Conservation (phyloP, 2,888 invertebrate species). For the Patella pellucida region DNA sequence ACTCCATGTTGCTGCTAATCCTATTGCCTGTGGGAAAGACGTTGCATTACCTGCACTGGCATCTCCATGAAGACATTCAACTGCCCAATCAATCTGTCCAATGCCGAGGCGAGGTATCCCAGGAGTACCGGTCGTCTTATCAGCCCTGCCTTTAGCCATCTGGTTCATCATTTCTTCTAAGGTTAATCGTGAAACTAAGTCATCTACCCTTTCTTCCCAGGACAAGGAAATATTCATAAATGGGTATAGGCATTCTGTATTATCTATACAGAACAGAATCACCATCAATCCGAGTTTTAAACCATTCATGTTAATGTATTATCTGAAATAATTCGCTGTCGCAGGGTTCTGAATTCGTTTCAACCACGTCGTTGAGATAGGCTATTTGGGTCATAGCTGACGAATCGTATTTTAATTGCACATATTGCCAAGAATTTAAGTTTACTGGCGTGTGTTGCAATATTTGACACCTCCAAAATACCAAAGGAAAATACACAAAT, state of each 20-base stretch:
- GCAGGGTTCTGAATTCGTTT: too few species aligned
- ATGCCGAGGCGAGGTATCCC: slow-evolving; percentile 54
- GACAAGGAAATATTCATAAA: slow-evolving; percentile 59
- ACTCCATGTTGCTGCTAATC: slow-evolving; percentile 53
- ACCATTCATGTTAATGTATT: too few species aligned
- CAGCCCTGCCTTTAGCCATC: slow-evolving; percentile 44
- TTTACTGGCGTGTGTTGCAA: too few species aligned
- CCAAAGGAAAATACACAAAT: too few species aligned
- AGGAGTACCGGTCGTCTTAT: slow-evolving; percentile 41
- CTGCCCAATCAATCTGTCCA: slow-evolving; percentile 53
- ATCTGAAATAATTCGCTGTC: too few species aligned
- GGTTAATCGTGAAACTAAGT: slow-evolving; percentile 53
- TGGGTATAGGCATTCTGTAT: slow-evolving; percentile 32
- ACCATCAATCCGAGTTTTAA: too few species aligned
- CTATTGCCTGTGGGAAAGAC: slow-evolving; percentile 57
- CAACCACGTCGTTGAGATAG: too few species aligned
- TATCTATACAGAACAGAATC: too few species aligned
- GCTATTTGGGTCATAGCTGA: too few species aligned
- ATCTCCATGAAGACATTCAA: slow-evolving; percentile 61
- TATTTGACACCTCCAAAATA: too few species aligned
- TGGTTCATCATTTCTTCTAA: slow-evolving; percentile 53
- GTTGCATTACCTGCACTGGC: slow-evolving; percentile 53
- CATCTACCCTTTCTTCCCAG: slow-evolving; percentile 53
- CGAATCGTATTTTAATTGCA: too few species aligned
- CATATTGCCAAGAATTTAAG: too few species aligned